Evolutionary conservation across 2,888 invertebrate species (phyloP).

Genomic region (Harpalus rufipes): DNA sequence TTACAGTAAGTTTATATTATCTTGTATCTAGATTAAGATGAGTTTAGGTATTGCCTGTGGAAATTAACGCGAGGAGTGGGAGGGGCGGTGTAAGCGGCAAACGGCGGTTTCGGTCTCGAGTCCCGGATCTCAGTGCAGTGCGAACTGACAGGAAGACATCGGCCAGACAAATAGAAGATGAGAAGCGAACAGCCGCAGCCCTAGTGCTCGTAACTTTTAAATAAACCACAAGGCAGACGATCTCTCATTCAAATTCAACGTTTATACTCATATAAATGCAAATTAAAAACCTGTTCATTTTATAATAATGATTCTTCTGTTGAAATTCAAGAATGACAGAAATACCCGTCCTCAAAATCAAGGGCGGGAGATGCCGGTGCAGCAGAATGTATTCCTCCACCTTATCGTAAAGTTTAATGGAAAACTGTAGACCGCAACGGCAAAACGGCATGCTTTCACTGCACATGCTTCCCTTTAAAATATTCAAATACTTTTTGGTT

Average conservation of each 20-base stretch:
- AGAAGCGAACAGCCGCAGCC: conserved; percentile 32
- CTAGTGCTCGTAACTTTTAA: conserved; percentile 62
- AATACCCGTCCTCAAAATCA: conserved; percentile 60
- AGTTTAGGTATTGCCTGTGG: conserved; percentile 28
- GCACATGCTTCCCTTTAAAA: conserved; percentile 58
- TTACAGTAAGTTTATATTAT: conserved; percentile 20
- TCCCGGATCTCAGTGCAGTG: background rate
- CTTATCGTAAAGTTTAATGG: conserved; percentile 65
- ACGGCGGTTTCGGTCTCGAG: conserved; percentile 13
- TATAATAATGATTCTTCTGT: conserved; percentile 68
- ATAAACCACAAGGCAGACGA: conserved; percentile 61
- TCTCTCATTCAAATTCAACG: conserved; percentile 66
- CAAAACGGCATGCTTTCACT: background rate
- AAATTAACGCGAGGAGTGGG: background rate
- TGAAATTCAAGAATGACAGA: conserved; percentile 67
- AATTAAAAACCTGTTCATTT: conserved; percentile 69
- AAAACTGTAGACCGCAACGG: conserved; percentile 51
- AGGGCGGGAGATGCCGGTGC: conserved; percentile 30
- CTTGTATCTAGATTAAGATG: conserved; percentile 33
- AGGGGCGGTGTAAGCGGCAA: background rate
- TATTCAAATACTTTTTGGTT: conserved; percentile 58
- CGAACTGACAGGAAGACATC: conserved; percentile 37
- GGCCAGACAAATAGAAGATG: conserved; percentile 48
- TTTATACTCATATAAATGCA: conserved; percentile 70
- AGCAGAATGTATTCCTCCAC: conserved; percentile 54